These are phyloP conservation scores for Cataglyphis livida DNA, from an alignment of 2,888 invertebrate genomes.

Conservation along the genomic window DNA sequence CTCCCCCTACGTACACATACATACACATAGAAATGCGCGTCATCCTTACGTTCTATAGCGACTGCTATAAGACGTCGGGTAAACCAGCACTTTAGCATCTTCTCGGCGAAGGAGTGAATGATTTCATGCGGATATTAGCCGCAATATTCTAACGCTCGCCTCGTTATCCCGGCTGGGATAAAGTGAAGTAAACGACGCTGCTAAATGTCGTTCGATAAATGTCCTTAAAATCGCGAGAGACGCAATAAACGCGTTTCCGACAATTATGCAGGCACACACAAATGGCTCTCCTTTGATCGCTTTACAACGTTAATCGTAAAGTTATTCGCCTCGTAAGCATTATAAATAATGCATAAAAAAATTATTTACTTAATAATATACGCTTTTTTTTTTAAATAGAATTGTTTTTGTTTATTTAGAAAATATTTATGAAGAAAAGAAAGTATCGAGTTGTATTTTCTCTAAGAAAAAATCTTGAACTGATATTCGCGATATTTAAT, in stretches of 20 bases:
- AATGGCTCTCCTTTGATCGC: conserved; percentile 19
- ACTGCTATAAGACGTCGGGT: conserved; percentile 38
- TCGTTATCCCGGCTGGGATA: conserved; percentile 19
- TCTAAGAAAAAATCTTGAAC: not conserved
- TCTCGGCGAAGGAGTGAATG: conserved; percentile 48
- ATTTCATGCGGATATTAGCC: conserved; percentile 56
- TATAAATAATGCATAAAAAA: conserved; percentile 20
- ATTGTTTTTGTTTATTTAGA: conserved; percentile 4
- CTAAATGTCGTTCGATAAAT: conserved; percentile 46
- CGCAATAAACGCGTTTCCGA: conserved; percentile 31
- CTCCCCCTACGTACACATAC: not conserved
- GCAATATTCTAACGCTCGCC: conserved; percentile 41
- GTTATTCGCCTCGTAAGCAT: conserved; percentile 3
- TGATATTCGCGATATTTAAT: not conserved
- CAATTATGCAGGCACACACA: conserved; percentile 26
- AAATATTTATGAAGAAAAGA: not conserved
- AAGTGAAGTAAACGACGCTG: conserved; percentile 26
- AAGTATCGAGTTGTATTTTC: not conserved
- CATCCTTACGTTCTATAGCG: conserved; percentile 12
- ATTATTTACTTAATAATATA: conserved; percentile 5
- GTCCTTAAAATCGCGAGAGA: conserved; percentile 8
- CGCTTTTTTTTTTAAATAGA: not conserved
- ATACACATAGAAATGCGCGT: not conserved
- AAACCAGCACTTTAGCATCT: conserved; percentile 53
- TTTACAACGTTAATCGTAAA: not conserved